Evolutionary conservation across 2,888 invertebrate species (phyloP).

Genomic region (Agelastica alni): DNA sequence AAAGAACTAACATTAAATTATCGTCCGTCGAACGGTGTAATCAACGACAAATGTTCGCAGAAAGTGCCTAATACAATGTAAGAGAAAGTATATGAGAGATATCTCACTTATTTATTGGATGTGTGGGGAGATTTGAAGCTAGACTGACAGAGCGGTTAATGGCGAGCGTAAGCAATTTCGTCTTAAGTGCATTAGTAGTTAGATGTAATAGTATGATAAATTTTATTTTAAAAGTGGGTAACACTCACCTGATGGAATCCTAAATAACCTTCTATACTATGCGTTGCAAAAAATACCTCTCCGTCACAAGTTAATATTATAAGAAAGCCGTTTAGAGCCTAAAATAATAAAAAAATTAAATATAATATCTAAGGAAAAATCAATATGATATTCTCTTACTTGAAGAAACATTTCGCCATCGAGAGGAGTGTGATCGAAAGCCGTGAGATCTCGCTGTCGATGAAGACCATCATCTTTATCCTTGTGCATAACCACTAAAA

Average conservation of each 20-base stretch:
- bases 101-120: too few species aligned
- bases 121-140: too few species aligned
- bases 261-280: conserved; percentile 99
- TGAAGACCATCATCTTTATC: conserved; percentile 74
- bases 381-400: conserved; percentile 61
- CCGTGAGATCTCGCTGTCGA: conserved; percentile 75
- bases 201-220: too few species aligned
- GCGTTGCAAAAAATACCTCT: conserved; percentile 99
- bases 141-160: too few species aligned
- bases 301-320: conserved; percentile 98
- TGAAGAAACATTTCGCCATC: conserved; percentile 96
- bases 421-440: conserved; percentile 87
- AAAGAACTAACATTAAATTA: too few species aligned
- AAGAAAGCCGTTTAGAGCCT: conserved; percentile 99
- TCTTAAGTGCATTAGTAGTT: too few species aligned
- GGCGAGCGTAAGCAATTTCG: too few species aligned
- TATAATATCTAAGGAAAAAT: neutral
- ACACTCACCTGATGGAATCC: conserved; percentile 98
- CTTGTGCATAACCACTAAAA: conserved; percentile 93
- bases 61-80: too few species aligned
- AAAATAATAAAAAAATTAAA: conserved; percentile 45
- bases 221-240: too few species aligned
- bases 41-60: too few species aligned
- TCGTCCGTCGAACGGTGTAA: too few species aligned
- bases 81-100: too few species aligned